phyloP scores from a whole-genome alignment of 2,888 invertebrate genomes.

The Pristionchus maxplancki region DNA sequence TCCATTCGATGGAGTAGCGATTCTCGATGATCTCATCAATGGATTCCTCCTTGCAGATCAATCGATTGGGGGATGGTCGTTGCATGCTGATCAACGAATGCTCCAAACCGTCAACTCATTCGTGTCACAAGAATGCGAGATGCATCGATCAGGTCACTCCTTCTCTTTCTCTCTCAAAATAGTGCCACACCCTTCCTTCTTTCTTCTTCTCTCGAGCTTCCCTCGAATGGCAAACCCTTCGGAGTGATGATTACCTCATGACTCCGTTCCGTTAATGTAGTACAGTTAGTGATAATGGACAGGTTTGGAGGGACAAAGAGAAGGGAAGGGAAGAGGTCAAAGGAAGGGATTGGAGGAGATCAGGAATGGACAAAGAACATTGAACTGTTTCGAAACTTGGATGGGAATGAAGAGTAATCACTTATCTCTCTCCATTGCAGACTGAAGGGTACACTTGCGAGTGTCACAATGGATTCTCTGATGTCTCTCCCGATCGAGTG shows the following conservation, averaged over 20 bases:
- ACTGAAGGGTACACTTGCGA: constrained; percentile 71
- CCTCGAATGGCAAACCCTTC: constrained; percentile 22
- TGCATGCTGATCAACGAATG: constrained; percentile 69
- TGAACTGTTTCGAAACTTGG: background rate
- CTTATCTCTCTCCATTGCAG: constrained; percentile 50
- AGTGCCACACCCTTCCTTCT: constrained; percentile 25
- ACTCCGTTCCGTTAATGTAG: constrained; percentile 42
- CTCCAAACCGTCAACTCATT: constrained; percentile 66
- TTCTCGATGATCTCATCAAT: no score
- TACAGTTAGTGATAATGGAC: constrained; percentile 46
- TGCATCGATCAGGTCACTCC: constrained; percentile 65
- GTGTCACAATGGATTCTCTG: constrained; percentile 70
- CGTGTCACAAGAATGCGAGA: constrained; percentile 67
- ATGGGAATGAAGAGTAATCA: background rate
- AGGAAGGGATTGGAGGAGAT: constrained; percentile 1
- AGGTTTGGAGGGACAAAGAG: constrained; percentile 16
- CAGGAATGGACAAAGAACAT: background rate
- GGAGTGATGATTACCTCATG: constrained; percentile 20
- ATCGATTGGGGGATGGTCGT: constrained; percentile 66
- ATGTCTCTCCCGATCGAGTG: constrained; percentile 68
- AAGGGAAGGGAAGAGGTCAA: background rate
- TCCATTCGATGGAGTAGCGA: no score
- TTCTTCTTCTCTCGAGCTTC: constrained; percentile 9
- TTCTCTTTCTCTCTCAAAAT: background rate
- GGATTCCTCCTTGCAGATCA: background rate